Percentiles rank a stretch among this genome's conserved stretches.
These are phyloP conservation scores for Drosophila setosimentum DNA, from an alignment of 2,888 invertebrate species.

Conservation along the genomic window DNA sequence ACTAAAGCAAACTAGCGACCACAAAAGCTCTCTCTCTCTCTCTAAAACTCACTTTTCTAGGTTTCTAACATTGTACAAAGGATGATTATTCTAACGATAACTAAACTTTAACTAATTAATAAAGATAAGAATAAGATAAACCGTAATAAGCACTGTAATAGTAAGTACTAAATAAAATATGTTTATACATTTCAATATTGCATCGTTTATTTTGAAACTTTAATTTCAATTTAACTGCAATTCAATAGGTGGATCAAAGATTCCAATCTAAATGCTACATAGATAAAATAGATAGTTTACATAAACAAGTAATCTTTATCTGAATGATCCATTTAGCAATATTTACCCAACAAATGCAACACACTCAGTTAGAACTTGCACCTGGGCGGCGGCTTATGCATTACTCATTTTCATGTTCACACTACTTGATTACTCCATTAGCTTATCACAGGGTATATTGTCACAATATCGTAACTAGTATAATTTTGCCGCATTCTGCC, in stretches of 20 bases:
- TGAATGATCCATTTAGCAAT: neutral
- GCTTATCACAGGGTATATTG: neutral
- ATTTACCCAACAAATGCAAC: neutral
- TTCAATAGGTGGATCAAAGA: no score
- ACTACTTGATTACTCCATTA: neutral
- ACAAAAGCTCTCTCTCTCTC: neutral
- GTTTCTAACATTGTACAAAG: neutral
- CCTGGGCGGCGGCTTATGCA: neutral
- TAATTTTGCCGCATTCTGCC: neutral
- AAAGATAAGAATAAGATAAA: no score
- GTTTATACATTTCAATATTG: no score
- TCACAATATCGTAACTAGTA: neutral
- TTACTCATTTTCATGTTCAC: neutral
- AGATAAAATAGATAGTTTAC: no score
- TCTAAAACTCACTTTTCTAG: no score
- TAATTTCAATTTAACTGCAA: no score
- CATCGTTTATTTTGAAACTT: no score
- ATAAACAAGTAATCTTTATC: neutral
- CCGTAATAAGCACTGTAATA: no score
- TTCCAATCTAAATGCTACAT: no score
- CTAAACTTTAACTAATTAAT: neutral
- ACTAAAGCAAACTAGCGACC: conserved; percentile 8
- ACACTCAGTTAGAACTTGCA: neutral
- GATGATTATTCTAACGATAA: neutral
- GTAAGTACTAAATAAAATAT: no score